Percentiles rank a stretch among this genome's conserved stretches.
Evolutionary conservation across 2,797 vertebrate genomes (phyloP).

Genomic region (Smutsia temminckii): DNA sequence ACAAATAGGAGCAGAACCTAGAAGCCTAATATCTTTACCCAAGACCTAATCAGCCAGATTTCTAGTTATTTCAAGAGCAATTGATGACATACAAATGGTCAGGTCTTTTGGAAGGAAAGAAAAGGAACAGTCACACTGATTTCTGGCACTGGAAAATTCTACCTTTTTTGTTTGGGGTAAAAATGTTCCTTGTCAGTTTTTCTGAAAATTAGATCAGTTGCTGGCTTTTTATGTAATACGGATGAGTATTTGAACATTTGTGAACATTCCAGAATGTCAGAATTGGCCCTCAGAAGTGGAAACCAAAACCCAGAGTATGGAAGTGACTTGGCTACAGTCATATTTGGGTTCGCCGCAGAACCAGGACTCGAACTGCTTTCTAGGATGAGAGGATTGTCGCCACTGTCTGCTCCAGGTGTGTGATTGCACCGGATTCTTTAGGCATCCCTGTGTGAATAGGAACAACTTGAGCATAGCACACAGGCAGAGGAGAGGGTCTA

Average conservation of each 20-base stretch:
- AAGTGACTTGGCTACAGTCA: neutral
- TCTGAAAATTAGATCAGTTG: neutral
- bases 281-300: neutral
- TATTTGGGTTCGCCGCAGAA: neutral
- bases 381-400: neutral
- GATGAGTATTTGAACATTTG: neutral
- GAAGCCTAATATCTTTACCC: neutral
- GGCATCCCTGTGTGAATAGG: neutral
- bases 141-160: neutral
- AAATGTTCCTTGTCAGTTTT: neutral
- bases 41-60: neutral
- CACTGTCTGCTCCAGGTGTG: too few species aligned
- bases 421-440: neutral
- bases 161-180: neutral
- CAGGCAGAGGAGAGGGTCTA: neutral
- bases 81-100: neutral
- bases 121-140: neutral
- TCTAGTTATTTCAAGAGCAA: constrained; percentile 26
- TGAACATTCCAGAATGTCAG: neutral
- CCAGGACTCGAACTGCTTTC: neutral
- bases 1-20: neutral
- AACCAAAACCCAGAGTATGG: neutral
- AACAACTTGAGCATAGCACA: neutral
- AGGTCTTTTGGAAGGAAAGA: neutral
- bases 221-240: neutral